phyloP scores from a whole-genome alignment of 2,797 vertebrate species.

The Erethizon dorsatum region DNA sequence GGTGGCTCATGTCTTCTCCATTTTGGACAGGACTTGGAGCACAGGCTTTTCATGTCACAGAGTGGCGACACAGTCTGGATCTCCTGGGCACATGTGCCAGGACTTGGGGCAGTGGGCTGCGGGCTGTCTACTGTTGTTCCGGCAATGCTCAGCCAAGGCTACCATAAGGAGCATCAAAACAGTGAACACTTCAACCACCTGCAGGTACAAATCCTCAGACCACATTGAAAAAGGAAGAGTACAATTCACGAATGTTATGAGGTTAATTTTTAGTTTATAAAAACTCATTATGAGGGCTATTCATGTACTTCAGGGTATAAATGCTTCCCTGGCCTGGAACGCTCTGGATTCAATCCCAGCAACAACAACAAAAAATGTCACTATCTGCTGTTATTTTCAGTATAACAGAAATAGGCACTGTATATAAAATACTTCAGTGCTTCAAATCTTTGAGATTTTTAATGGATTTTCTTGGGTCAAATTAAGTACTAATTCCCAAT shows the following conservation, averaged over 20 bases:
- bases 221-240: neutral
- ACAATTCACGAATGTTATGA: constrained; percentile 26
- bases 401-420: constrained; percentile 3
- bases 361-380: neutral
- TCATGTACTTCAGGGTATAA: neutral
- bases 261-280: constrained; percentile 52
- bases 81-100: neutral
- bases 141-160: neutral
- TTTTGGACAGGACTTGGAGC: neutral
- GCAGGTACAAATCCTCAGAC: constrained; percentile 1
- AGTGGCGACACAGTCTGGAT: neutral
- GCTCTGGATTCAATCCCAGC: neutral
- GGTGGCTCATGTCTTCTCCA: neutral
- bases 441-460: constrained; percentile 27
- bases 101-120: neutral
- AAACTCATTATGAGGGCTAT: neutral
- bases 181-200: neutral
- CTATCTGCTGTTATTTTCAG: neutral
- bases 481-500: constrained; percentile 59
- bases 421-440: neutral
- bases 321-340: neutral
- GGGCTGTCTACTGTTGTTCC: neutral
- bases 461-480: constrained; percentile 16
- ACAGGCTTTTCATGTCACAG: neutral
- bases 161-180: neutral